Conservation (phyloP, 2,888 invertebrate species). For the Amphipoea oculea region DNA sequence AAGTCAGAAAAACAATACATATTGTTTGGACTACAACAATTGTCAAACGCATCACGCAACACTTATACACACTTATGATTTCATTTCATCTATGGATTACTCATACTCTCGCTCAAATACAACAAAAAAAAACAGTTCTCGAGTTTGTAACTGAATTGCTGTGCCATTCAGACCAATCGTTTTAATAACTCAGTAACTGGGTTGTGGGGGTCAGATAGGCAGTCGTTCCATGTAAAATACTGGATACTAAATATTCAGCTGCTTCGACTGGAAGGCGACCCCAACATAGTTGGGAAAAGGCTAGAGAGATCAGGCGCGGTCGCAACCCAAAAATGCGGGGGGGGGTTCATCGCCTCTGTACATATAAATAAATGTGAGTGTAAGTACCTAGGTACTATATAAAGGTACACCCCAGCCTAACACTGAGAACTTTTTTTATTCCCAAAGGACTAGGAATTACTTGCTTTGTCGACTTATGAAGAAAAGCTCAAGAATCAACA, state of each 20-base stretch:
- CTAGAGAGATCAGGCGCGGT: no score
- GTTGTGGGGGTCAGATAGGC: not conserved
- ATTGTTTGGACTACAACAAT: constrained; percentile 44
- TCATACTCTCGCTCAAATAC: not conserved
- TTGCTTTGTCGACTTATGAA: no score
- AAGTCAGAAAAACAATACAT: constrained; percentile 39
- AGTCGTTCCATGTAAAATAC: not conserved
- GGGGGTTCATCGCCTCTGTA: no score
- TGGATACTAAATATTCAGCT: not conserved
- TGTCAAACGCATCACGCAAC: constrained; percentile 17
- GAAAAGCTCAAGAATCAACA: no score
- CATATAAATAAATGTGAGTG: no score
- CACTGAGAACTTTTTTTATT: no score
- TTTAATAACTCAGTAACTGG: not conserved
- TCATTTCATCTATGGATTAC: constrained; percentile 20
- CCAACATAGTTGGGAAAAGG: not conserved
- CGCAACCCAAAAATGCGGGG: no score
- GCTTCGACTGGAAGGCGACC: not conserved
- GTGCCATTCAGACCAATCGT: not conserved
- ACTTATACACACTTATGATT: constrained; percentile 1
- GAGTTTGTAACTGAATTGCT: constrained; percentile 1
- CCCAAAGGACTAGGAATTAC: no score
- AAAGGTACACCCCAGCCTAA: no score
- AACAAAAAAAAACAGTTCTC: constrained; percentile 9
- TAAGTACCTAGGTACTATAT: no score